Base-by-base conservation (phyloP, 2,888 invertebrate species). In the Phortica magna region DNA sequence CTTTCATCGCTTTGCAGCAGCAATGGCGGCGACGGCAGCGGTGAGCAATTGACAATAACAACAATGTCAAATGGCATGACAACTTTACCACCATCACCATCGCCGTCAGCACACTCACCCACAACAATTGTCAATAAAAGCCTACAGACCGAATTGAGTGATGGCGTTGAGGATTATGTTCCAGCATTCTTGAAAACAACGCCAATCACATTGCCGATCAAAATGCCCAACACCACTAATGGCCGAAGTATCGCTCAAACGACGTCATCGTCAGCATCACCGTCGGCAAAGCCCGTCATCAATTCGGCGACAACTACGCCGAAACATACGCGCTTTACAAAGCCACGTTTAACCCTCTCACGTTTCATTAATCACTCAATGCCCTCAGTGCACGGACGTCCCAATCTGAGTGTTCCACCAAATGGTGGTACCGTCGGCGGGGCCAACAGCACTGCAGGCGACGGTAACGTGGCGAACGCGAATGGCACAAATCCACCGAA, bases 301-400 rank as follows among this genome's bases (percentile, higher is more conserved):
- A 89, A 84, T 80, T 91, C 92, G 9, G 91, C 92, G 12, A 87
- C 91, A 57, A 91, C 88, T 76, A 91, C 91, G 43, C 91, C 92
- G 65, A 91, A 91, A 77, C 90, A 90, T 79, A 82, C 87, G 43
- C 92, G 92, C 61, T 91, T 91, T 75, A 86, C 89, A 2, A 92
- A 92, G 81, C 92, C 91, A 0, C 90, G 92, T 6, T 82, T 92
- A 42, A 92, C 91, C 79, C 83, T 92, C 76, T 92, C 91, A 75
- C 90, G 91, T n/a, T 90, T 89, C 73, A 89, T 91, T 73, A 91
- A 91, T 83, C 90, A 89, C 78, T 91, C 92, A 42, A 90, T 92
- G 91, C 92, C 92, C 61, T 91, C 92, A 67, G 92, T 92, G 70
- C 92, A 92, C 77, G 92, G 92, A 0, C 87, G 92, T 31, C 88